Conservation (phyloP, 2,113 vertebrate species). For the Entelurus aequoreus region DNA sequence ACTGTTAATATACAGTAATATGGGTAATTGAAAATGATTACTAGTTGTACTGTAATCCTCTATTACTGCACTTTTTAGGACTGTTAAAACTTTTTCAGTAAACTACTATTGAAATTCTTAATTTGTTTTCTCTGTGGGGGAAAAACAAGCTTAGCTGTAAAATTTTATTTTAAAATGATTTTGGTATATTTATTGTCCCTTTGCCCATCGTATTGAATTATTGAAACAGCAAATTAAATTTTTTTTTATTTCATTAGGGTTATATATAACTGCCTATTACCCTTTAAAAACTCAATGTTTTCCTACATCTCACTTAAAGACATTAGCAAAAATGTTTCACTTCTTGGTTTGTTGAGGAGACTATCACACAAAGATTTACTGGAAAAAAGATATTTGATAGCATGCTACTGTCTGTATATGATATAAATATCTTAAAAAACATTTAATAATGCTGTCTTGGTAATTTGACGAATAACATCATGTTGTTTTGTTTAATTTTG, state of each 20-base stretch:
- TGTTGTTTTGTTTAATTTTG: too few relatives aligned
- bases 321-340: too few relatives aligned
- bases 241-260: not conserved
- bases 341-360: too few relatives aligned
- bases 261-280: not conserved
- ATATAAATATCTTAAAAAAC: not conserved
- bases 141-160: not conserved
- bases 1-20: conserved; percentile 11
- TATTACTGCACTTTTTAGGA: not conserved
- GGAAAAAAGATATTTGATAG: not conserved
- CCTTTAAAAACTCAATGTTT: not conserved
- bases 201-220: not conserved
- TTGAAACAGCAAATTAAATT: not conserved
- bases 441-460: too few relatives aligned
- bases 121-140: not conserved
- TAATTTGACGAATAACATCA: too few relatives aligned
- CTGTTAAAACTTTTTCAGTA: not conserved
- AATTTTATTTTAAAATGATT: not conserved
- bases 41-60: not conserved
- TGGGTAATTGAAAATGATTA: not conserved
- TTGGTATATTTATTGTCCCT: not conserved
- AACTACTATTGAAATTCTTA: not conserved
- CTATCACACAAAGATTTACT: too few relatives aligned
- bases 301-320: too few relatives aligned
- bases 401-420: not conserved